Evolutionary conservation across 2,888 invertebrate genomes (phyloP).

Genomic region (Drosophila conformis): DNA sequence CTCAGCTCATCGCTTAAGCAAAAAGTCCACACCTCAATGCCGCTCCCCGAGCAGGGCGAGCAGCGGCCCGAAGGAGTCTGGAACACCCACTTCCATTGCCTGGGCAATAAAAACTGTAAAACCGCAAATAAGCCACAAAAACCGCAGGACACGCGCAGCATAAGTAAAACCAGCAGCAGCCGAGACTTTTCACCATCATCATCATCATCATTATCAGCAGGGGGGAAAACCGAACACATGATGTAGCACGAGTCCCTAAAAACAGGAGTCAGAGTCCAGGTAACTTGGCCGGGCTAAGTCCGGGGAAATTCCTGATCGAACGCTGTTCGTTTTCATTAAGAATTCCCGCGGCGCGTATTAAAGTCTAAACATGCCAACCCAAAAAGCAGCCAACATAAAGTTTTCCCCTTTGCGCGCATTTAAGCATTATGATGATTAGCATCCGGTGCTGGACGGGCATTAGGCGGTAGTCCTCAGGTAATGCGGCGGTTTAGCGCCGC

Average conservation of each 20-base stretch:
- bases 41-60: constrained; percentile 15
- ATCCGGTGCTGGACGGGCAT: constrained; percentile 61
- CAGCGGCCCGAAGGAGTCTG: constrained; percentile 15
- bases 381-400: constrained; percentile 43
- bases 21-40: constrained; percentile 68
- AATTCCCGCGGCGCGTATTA: constrained; percentile 77
- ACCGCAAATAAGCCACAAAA: constrained; percentile 72
- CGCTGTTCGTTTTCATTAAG: constrained; percentile 70
- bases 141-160: constrained; percentile 71
- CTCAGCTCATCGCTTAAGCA: constrained; percentile 55
- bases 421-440: constrained; percentile 71
- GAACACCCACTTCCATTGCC: constrained; percentile 62
- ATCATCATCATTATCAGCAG: constrained; percentile 48
- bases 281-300: constrained; percentile 42
- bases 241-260: constrained; percentile 33
- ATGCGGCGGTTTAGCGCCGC: constrained; percentile 66
- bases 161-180: constrained; percentile 39
- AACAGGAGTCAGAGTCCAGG: constrained; percentile 52
- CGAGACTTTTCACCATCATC: constrained; percentile 33
- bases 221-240: constrained; percentile 62
- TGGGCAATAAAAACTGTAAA: constrained; percentile 63
- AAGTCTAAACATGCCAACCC: constrained; percentile 81
- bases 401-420: constrained; percentile 58
- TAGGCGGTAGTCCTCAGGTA: constrained; percentile 37
- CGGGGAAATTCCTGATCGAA: constrained; percentile 62